Evolutionary conservation across 2,113 vertebrate species (phyloP).

Genomic region (Phyllopteryx taeniolatus): DNA sequence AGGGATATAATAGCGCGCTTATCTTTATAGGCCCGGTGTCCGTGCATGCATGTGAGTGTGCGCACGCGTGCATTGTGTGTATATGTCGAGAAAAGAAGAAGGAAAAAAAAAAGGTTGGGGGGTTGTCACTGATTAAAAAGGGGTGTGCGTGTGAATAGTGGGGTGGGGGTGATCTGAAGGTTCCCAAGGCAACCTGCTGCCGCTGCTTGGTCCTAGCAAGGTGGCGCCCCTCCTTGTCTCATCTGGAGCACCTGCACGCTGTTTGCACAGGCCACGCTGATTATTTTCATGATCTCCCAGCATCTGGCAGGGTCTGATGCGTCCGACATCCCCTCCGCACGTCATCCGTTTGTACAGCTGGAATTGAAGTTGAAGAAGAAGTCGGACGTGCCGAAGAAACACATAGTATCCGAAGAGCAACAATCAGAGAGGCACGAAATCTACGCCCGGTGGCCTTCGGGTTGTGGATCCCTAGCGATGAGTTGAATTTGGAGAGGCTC

Average conservation of each 20-base stretch:
- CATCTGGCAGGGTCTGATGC: conserved; percentile 21
- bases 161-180: conserved; percentile 44
- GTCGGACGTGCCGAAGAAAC: conserved; percentile 7
- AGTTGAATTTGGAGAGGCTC: conserved; percentile 26
- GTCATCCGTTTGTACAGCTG: conserved; percentile 70
- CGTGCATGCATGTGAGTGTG: conserved; percentile 7
- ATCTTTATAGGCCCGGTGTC: conserved; percentile 38
- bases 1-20: conserved; percentile 39
- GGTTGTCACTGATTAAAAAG: conserved; percentile 55
- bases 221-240: conserved; percentile 46
- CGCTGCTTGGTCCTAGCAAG: conserved; percentile 61
- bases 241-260: conserved; percentile 64
- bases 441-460: conserved; percentile 26
- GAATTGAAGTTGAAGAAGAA: conserved; percentile 28
- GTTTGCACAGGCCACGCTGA: conserved; percentile 70
- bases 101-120: conserved; percentile 31
- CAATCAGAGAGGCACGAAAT: conserved; percentile 32
- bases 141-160: conserved; percentile 8
- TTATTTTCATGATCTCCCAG: conserved; percentile 68
- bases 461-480: conserved; percentile 27
- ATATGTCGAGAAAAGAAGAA: conserved; percentile 12
- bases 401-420: conserved; percentile 42
- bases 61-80: conserved; percentile 30
- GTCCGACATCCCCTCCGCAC: neutral
- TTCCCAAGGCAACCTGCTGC: conserved; percentile 76